Base-by-base conservation (phyloP, 2,888 invertebrate genomes). In the Melanargia galathea region DNA sequence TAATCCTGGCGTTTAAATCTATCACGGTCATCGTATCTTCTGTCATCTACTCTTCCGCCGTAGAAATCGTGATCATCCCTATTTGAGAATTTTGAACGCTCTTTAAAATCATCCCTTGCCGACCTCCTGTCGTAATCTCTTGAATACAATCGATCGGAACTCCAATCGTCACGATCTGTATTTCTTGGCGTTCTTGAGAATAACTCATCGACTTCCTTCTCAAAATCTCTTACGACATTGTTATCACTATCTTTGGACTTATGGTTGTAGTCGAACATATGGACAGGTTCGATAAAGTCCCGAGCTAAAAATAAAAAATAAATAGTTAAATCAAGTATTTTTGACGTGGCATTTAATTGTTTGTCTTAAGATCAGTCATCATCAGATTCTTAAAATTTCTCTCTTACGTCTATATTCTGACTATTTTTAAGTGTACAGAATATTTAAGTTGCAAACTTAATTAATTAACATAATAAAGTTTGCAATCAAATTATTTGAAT, bases 211-310 rank as follows among this genome's bases (percentile, higher is more conserved):
- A 75, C 82, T 78, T 88, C 88, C 69, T 73, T 83, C 71, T 86
- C 87, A 73, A 85, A 87, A 73, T 87, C 82, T 64, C 73, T 83
- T 64, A 76, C 84, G 66, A 77, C 84, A 24, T 72, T 72, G 48
- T 24, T 60, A 16, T 87, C 89, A 22, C 77, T 78, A 62, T 88
- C 84, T 70, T 89, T 93, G 56, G 93, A 91, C 74, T 87, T 92
- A 76, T 95, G 95, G 68, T 94, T 93, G 79, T 95, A 95, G 78
- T 95, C 95, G 84, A 95, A 94, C 71, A 93, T 94, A 75, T 94
- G 93, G 6, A 94, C 91, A 22, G 94, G 94, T 77, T 93, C 93
- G 70, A 94, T 92, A 67, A 93, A 92, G 61, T 93, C 92, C 52
- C 92, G 90, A 59, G 86, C 92, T 92, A 74, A 75, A 88, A 83